Conservation (phyloP, 2,113 vertebrate genomes). For the Xiphorhynchus elegans region DNA sequence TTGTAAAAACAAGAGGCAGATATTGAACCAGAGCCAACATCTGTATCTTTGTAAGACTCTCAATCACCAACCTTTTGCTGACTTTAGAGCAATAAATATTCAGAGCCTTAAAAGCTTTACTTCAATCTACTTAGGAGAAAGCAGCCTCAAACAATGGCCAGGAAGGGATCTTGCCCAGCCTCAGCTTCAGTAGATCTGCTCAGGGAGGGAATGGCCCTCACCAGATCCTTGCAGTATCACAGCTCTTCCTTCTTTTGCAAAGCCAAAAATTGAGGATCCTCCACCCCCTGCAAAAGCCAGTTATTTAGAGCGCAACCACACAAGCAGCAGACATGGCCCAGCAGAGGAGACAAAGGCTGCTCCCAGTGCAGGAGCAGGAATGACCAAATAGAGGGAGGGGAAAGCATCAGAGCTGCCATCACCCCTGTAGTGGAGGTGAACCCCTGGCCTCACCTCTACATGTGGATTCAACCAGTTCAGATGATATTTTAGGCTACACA, state of each 20-base stretch:
- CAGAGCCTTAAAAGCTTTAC: slow-evolving; percentile 41
- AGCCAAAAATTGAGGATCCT: neutral
- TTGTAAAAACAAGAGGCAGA: slow-evolving; percentile 57
- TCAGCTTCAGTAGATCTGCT: neutral
- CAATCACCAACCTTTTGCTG: slow-evolving; percentile 55
- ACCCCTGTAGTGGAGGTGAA: neutral
- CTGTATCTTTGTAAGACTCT: slow-evolving; percentile 44
- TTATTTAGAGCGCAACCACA: neutral
- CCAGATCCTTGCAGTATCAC: neutral
- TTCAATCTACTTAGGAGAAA: slow-evolving; percentile 47
- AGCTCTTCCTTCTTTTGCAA: neutral
- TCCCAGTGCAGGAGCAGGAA: neutral
- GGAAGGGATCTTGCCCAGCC: neutral
- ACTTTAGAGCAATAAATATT: slow-evolving; percentile 51
- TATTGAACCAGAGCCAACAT: slow-evolving; percentile 25
- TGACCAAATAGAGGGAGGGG: neutral
- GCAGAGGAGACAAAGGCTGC: neutral
- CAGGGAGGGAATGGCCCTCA: neutral
- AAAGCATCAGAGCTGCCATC: slow-evolving; percentile 33
- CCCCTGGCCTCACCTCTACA: slow-evolving; percentile 13
- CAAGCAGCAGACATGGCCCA: neutral
- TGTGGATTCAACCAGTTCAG: slow-evolving; percentile 49
- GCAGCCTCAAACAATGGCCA: slow-evolving; percentile 21
- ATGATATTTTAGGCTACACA: slow-evolving; percentile 42
- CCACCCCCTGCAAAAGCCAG: neutral